Evolutionary conservation across 2,113 vertebrate species (phyloP).

Genomic region (Tursiops truncatus): DNA sequence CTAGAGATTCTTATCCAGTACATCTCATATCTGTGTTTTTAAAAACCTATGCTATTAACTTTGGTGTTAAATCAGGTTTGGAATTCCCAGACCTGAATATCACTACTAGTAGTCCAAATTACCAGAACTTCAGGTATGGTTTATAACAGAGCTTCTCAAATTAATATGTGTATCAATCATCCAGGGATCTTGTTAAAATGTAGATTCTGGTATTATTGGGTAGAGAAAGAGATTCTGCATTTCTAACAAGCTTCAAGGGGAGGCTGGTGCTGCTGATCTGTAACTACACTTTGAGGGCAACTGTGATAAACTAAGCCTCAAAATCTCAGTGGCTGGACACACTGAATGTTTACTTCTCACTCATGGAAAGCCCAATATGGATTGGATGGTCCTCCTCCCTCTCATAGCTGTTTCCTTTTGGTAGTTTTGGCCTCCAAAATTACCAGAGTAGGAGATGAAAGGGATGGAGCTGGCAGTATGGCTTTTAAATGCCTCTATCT

Average conservation of each 20-base stretch:
- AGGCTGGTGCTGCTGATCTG: neutral
- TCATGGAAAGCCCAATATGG: neutral
- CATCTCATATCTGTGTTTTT: neutral
- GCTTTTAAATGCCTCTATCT: neutral
- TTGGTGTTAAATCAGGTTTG: neutral
- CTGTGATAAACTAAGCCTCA: neutral
- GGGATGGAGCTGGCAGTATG: neutral
- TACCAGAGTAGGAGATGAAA: neutral
- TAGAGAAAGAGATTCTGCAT: neutral
- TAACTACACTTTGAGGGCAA: neutral
- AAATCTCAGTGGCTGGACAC: neutral
- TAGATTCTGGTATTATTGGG: neutral
- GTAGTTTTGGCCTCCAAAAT: neutral
- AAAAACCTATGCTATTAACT: neutral
- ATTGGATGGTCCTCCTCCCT: neutral
- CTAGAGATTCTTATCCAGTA: neutral
- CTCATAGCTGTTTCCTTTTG: neutral
- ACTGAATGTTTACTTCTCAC: neutral
- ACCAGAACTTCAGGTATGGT: neutral
- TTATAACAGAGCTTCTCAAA: conserved; percentile 40
- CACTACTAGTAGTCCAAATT: neutral
- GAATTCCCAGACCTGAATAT: neutral
- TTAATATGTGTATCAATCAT: neutral
- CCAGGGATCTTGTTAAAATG: neutral
- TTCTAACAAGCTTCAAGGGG: neutral